Evolutionary conservation across 2,797 vertebrate species (phyloP), one percentile per base, ranked within the genome.

Genomic region (Mallotus villosus): DNA sequence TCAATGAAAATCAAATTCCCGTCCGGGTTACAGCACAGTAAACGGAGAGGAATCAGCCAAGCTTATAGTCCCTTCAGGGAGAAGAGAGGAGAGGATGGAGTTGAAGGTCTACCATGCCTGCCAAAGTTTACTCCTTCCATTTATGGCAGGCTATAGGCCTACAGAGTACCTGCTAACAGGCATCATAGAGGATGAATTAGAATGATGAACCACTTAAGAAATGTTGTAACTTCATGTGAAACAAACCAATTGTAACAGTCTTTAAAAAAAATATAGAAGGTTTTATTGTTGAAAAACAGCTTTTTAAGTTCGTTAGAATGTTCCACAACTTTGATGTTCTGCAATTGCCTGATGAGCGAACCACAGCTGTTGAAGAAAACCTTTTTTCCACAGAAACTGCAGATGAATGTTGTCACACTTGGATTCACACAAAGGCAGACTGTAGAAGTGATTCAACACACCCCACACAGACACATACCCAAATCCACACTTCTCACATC

Each of bases 1-100:
- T 83, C 81, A 75, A 84, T 86, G 74, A 70, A 73, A 81, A 85
- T 71, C 24, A 22, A 60, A 78, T 82, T 75, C 59, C 12, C 46
- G 32, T 60, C 11, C 24, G 60, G 82, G 60, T 70, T 59, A 64
- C 67, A 37, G 72, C 16, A 63, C 32, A 49, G 76, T 71, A 53
- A 58, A 58, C 58, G 67, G 70, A 73, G 68, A 65, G 55, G 49
- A 60, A 75, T 72, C 69, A 73, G 67, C 67, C 74, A n/a, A 78
- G 72, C 34, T 21, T 64, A 37, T 21, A 21, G n/a, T n/a, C n/a
- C 63, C 14, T 12, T 21, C n/a, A 2, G 41, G 63, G 32, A 64
- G 3, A 11, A 34, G 19, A 41, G 19, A 64, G 22, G n/a, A 41
- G n/a, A n/a, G 22, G 21, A 32, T n/a, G 62, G 19, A 32, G 41